Conservation (phyloP, 2,797 vertebrate genomes). For the Tamandua tetradactyla region DNA sequence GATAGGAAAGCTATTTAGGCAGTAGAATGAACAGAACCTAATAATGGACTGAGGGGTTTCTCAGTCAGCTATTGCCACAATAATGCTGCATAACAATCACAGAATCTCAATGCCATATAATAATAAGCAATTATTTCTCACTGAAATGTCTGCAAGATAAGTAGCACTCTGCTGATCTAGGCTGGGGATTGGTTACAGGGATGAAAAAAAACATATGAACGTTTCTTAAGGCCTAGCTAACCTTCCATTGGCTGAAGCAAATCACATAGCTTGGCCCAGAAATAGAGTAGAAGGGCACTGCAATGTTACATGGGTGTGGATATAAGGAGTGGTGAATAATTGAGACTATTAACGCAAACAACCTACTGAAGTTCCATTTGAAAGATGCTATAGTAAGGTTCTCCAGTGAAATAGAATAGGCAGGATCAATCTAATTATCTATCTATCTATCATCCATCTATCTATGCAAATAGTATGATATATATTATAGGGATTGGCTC, state of each 20-base stretch:
- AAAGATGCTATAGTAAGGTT: neutral
- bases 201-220: neutral
- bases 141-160: neutral
- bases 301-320: neutral
- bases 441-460: no score
- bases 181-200: neutral
- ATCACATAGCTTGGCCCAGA: neutral
- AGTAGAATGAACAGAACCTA: neutral
- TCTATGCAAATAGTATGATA: no score
- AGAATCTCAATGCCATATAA: neutral
- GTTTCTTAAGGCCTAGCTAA: neutral
- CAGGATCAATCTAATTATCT: no score
- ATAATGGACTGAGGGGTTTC: neutral
- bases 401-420: no score
- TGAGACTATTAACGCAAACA: neutral
- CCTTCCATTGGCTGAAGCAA: neutral
- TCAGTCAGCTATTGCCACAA: neutral
- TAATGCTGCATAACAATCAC: neutral
- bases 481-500: no score
- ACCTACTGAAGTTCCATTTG: neutral
- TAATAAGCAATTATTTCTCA: slow-evolving; percentile 10
- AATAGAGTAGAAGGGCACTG: neutral
- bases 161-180: neutral
- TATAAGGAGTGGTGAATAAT: neutral
- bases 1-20: neutral